Conservation (phyloP, 1,140 invertebrate species). For the Drosophila nikananu region DNA sequence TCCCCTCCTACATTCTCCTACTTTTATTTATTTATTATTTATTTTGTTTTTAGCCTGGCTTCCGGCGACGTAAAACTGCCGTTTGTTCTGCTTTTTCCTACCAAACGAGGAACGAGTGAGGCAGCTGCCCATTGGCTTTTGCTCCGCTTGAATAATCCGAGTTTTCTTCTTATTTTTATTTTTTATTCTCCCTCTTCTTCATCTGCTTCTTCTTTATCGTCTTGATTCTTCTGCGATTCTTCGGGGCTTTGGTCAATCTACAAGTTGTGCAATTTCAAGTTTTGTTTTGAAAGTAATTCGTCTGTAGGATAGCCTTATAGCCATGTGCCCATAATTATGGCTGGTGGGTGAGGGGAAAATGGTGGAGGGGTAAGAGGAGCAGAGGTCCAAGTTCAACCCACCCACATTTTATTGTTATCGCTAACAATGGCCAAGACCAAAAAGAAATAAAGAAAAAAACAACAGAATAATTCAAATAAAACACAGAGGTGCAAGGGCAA, state of each 20-base stretch:
- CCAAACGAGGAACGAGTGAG: constrained; percentile 13
- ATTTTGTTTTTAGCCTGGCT: constrained; percentile 57
- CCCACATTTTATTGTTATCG: constrained; percentile 83
- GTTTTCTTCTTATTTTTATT: constrained; percentile 32
- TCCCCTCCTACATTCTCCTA: constrained; percentile 16
- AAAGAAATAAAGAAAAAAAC: not conserved
- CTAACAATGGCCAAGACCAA: constrained; percentile 66
- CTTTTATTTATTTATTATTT: constrained; percentile 63
- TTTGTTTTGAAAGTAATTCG: constrained; percentile 79
- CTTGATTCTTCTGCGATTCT: constrained; percentile 27
- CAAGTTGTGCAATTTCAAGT: constrained; percentile 66
- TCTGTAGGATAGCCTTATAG: constrained; percentile 51
- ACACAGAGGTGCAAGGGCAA: constrained; percentile 33
- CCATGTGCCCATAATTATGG: constrained; percentile 74
- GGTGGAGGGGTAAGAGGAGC: not conserved
- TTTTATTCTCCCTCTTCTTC: constrained; percentile 37
- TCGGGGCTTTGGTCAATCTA: constrained; percentile 54
- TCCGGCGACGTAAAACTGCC: constrained; percentile 81
- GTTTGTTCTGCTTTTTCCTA: constrained; percentile 52
- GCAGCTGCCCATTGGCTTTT: constrained; percentile 78
- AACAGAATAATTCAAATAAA: constrained; percentile 6
- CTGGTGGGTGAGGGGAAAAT: constrained; percentile 36
- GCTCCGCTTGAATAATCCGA: constrained; percentile 73
- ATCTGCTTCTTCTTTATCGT: constrained; percentile 40
- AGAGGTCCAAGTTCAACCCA: constrained; percentile 82